Evolutionary conservation across 2,888 invertebrate species (phyloP).

Genomic region (Sympetrum striolatum): DNA sequence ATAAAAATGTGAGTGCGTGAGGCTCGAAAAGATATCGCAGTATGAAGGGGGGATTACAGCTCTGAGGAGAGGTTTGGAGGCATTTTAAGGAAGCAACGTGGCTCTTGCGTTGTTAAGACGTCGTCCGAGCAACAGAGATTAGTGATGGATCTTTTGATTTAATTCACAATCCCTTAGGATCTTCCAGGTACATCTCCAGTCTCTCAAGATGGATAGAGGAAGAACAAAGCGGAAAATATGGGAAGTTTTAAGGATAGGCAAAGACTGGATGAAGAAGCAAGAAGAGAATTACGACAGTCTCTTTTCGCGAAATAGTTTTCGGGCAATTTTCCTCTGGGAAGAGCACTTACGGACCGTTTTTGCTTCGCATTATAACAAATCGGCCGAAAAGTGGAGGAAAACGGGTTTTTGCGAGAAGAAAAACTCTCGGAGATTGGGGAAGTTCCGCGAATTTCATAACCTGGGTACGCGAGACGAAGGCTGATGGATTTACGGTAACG

Average conservation of each 20-base stretch:
- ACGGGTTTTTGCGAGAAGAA: no score
- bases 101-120: background rate
- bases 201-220: background rate
- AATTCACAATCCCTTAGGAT: background rate
- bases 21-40: no score
- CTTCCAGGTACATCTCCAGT: background rate
- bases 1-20: no score
- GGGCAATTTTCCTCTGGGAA: no score
- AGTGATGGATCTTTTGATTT: background rate
- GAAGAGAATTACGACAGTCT: background rate
- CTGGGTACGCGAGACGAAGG: no score
- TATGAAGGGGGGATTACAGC: background rate
- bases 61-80: background rate
- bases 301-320: background rate
- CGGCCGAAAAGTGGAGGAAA: no score
- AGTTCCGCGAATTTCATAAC: no score
- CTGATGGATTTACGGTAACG: no score
- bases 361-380: no score
- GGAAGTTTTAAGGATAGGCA: background rate
- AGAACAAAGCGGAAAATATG: background rate
- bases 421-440: no score
- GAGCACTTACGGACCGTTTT: no score
- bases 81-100: background rate
- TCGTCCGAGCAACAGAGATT: background rate
- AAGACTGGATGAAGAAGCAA: background rate